Percentiles rank a stretch among this genome's conserved stretches.
Evolutionary conservation across 1,140 invertebrate genomes (phyloP).

Genomic region (Caenorhabditis briggsae): DNA sequence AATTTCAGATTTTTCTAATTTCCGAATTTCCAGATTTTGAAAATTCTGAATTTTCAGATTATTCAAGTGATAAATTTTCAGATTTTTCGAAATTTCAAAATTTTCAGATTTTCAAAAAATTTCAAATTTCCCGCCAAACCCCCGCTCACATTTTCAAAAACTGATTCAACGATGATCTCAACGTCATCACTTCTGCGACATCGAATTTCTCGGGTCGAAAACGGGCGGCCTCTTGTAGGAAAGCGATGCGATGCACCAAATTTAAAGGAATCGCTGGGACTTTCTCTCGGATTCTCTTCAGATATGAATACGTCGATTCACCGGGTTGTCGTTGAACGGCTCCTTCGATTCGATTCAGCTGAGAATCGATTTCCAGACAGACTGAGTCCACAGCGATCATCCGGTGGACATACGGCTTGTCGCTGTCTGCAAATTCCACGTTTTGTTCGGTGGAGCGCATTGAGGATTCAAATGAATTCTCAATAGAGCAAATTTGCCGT

Average conservation of each 20-base stretch:
- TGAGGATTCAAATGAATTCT: background rate
- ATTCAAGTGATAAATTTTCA: too few relatives aligned
- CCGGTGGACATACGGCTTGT: conserved; percentile 34
- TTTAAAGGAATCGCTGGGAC: conserved; percentile 21
- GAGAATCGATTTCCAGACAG: conserved; percentile 37
- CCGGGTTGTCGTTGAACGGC: conserved; percentile 37
- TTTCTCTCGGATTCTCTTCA: conserved; percentile 51
- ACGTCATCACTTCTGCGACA: conserved; percentile 42
- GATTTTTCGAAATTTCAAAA: too few relatives aligned
- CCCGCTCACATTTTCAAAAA: conserved; percentile 41
- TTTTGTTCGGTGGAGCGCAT: too few relatives aligned
- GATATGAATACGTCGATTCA: conserved; percentile 44
- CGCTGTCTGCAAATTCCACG: conserved; percentile 8
- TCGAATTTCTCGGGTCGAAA: conserved; percentile 57
- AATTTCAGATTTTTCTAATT: too few relatives aligned
- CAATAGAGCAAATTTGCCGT: too few relatives aligned
- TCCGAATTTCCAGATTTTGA: too few relatives aligned
- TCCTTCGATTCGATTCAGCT: conserved; percentile 50
- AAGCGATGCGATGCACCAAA: conserved; percentile 40
- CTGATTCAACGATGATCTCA: conserved; percentile 49
- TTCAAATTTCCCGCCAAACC: too few relatives aligned
- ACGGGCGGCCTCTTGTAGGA: conserved; percentile 46
- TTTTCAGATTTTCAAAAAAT: background rate
- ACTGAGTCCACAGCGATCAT: conserved; percentile 57
- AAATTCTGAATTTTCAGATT: too few relatives aligned